Conservation (phyloP, 53 echinoderm and acorn worm genomes). For the Zoroaster sp. region DNA sequence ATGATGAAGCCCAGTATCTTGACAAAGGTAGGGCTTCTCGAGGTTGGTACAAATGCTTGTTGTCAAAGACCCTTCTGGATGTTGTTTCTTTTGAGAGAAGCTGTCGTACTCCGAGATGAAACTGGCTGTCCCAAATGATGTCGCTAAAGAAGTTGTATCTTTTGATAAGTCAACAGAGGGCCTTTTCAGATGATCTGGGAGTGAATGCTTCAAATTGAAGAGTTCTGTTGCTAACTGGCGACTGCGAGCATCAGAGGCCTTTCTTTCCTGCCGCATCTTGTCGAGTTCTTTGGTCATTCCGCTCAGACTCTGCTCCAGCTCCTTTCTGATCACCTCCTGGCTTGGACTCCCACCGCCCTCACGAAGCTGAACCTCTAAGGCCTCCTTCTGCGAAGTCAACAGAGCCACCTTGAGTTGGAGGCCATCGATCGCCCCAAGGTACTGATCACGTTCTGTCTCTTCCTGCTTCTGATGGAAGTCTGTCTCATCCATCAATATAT, state of each 20-base stretch:
- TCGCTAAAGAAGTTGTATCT: not conserved
- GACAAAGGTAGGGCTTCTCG: constrained; percentile 23
- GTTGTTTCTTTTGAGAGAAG: constrained; percentile 6
- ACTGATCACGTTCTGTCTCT: constrained; percentile 41
- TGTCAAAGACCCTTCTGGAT: not conserved
- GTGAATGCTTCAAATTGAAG: constrained; percentile 13
- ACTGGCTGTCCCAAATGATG: not conserved
- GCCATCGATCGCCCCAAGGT: constrained; percentile 24
- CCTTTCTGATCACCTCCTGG: constrained; percentile 43
- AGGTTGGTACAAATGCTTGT: constrained; percentile 15
- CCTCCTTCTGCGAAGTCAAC: constrained; percentile 60
- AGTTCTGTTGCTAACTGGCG: constrained; percentile 41
- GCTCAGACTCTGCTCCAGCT: constrained; percentile 7
- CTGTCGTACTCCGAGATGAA: constrained; percentile 14
- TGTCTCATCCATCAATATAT: constrained; percentile 22
- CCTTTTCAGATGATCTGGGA: not conserved
- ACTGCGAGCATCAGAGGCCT: constrained; percentile 19
- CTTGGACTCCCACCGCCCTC: constrained; percentile 30
- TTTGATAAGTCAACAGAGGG: not conserved
- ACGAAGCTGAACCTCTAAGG: constrained; percentile 42
- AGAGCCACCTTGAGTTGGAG: constrained; percentile 61
- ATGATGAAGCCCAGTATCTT: constrained; percentile 18
- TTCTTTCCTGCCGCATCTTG: not conserved
- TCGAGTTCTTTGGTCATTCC: not conserved
- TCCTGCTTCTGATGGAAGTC: constrained; percentile 35